Percentiles rank a stretch among this genome's conserved stretches.
Conservation (phyloP, 2,888 invertebrate genomes). For the Salpingus planirostris region DNA sequence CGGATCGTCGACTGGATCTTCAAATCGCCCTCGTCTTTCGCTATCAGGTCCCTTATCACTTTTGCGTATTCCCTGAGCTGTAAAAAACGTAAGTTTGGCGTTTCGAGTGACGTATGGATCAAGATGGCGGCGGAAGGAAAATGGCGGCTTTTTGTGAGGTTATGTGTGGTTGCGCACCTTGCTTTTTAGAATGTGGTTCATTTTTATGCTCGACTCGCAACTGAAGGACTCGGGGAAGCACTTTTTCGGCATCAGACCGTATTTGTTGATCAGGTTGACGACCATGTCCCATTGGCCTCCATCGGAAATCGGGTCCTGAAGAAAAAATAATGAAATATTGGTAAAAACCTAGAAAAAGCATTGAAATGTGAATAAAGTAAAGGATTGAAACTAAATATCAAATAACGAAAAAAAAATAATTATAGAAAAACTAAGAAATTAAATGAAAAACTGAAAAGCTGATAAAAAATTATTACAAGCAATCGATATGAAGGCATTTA, state of each 20-base stretch:
- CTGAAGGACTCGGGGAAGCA: conserved; percentile 79
- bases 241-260: conserved; percentile 83
- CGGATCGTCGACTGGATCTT: conserved; percentile 55
- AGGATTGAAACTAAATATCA: neutral
- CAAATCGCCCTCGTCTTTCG: conserved; percentile 50
- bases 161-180: conserved; percentile 60
- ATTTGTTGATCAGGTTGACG: conserved; percentile 74
- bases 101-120: neutral
- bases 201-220: conserved; percentile 61
- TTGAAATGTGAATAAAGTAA: conserved; percentile 1
- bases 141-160: no score
- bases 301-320: conserved; percentile 69
- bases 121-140: conserved; percentile 1
- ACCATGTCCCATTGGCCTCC: conserved; percentile 94
- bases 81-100: conserved; percentile 20
- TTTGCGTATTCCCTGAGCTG: conserved; percentile 76
- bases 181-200: conserved; percentile 73
- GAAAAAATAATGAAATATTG: no score
- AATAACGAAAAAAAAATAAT: neutral
- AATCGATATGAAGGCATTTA: no score
- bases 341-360: conserved; percentile 2
- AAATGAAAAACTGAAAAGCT: no score
- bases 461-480: no score
- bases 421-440: neutral
- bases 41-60: conserved; percentile 57